These are phyloP conservation scores for Sebastes vulpes DNA, from an alignment of 2,797 vertebrate species.

Conservation along the genomic window DNA sequence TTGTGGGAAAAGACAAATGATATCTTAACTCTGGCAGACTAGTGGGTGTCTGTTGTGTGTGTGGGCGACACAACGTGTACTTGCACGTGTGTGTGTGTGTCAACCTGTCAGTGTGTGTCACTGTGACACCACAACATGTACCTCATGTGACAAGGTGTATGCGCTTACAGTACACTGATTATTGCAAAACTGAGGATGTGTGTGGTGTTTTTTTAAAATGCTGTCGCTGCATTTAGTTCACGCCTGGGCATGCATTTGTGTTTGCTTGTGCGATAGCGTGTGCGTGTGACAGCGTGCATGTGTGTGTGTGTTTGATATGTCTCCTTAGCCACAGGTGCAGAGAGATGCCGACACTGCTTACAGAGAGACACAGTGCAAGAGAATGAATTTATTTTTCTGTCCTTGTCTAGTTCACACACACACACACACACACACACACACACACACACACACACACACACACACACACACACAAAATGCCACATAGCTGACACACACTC, in stretches of 20 bases:
- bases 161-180: background rate
- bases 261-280: background rate
- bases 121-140: background rate
- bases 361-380: constrained; percentile 29
- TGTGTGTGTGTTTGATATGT: constrained; percentile 19
- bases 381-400: constrained; percentile 44
- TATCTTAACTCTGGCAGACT: constrained; percentile 10
- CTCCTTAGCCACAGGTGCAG: constrained; percentile 61
- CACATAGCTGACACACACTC: constrained; percentile 18
- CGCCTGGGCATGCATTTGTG: background rate
- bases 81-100: background rate
- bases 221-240: background rate
- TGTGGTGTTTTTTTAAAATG: background rate
- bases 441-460: background rate
- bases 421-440: constrained; percentile 4
- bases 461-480: constrained; percentile 1
- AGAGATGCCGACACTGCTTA: constrained; percentile 57
- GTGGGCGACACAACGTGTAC: background rate
- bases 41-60: background rate
- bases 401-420: background rate
- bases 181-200: background rate
- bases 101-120: background rate
- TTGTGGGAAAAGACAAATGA: constrained; percentile 4
- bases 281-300: background rate
- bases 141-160: background rate